A percentile compares a stretch with the other conserved stretches of the same genome.
Evolutionary conservation across 2,888 invertebrate genomes (phyloP).

Genomic region (Ceratothoa steindachneri): DNA sequence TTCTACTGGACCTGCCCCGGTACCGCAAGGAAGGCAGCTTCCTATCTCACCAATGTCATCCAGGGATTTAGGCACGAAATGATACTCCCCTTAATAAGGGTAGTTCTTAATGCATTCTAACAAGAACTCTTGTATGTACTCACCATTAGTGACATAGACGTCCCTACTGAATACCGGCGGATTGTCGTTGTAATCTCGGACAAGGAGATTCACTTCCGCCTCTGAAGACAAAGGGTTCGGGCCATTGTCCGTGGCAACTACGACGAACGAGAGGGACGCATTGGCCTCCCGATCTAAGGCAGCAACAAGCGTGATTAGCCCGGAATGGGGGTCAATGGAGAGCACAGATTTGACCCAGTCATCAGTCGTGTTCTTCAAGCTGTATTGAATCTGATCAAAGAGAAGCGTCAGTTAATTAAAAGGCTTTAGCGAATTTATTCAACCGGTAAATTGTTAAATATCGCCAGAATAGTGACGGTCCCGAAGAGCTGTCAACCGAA

Average conservation of each 20-base stretch:
- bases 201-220: constrained; percentile 53
- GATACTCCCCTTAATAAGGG: too few relatives aligned
- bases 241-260: constrained; percentile 52
- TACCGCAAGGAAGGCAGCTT: too few relatives aligned
- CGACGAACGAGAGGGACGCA: constrained; percentile 51
- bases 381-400: constrained; percentile 48
- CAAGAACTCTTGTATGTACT: too few relatives aligned
- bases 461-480: too few relatives aligned
- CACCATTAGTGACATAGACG: constrained; percentile 50
- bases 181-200: constrained; percentile 57
- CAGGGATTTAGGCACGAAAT: too few relatives aligned
- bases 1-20: too few relatives aligned
- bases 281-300: constrained; percentile 51
- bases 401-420: too few relatives aligned
- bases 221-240: constrained; percentile 49
- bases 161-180: constrained; percentile 53
- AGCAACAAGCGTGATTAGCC: constrained; percentile 68
- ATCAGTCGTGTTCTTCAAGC: constrained; percentile 15
- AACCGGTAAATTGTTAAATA: too few relatives aligned
- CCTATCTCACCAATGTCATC: too few relatives aligned
- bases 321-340: constrained; percentile 70
- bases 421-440: too few relatives aligned
- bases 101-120: too few relatives aligned
- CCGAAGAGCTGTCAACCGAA: too few relatives aligned
- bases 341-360: constrained; percentile 59